phyloP scores from a whole-genome alignment of 2,888 invertebrate genomes.

The Leistus spinibarbis region DNA sequence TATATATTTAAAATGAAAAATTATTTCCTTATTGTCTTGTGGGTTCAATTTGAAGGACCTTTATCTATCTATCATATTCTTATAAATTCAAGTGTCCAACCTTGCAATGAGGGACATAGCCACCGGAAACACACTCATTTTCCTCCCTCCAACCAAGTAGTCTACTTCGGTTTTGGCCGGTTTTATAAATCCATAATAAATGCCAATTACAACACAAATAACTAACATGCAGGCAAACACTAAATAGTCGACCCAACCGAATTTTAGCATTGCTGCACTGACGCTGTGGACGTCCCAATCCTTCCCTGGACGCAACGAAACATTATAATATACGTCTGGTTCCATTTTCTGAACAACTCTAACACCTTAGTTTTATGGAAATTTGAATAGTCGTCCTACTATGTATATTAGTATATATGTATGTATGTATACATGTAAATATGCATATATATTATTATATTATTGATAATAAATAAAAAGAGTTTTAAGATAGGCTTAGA shows the following conservation, averaged over 20 bases:
- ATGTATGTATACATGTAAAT: no score
- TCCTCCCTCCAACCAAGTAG: constrained; percentile 81
- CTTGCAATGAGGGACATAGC: constrained; percentile 85
- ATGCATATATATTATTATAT: no score
- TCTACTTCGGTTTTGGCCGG: constrained; percentile 68
- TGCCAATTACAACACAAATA: constrained; percentile 76
- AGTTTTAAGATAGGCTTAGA: no score
- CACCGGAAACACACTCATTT: constrained; percentile 82
- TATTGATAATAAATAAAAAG: no score
- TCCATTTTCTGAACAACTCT: not conserved
- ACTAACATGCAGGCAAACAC: constrained; percentile 79
- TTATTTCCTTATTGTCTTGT: no score
- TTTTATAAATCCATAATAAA: constrained; percentile 81
- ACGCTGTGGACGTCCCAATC: constrained; percentile 48
- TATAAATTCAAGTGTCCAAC: no score
- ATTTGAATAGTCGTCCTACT: no score
- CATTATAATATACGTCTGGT: not conserved
- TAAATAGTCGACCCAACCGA: constrained; percentile 74
- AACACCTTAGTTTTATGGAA: no score
- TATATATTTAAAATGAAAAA: no score
- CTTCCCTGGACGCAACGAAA: not conserved
- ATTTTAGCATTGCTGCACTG: constrained; percentile 51
- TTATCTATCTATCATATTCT: no score
- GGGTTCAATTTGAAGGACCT: no score
- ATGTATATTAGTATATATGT: no score